A percentile compares a stretch with the other conserved stretches of the same genome.
These are phyloP conservation scores for Melanotaenia nigrans DNA, from an alignment of 2,797 vertebrate species.

Conservation along the genomic window DNA sequence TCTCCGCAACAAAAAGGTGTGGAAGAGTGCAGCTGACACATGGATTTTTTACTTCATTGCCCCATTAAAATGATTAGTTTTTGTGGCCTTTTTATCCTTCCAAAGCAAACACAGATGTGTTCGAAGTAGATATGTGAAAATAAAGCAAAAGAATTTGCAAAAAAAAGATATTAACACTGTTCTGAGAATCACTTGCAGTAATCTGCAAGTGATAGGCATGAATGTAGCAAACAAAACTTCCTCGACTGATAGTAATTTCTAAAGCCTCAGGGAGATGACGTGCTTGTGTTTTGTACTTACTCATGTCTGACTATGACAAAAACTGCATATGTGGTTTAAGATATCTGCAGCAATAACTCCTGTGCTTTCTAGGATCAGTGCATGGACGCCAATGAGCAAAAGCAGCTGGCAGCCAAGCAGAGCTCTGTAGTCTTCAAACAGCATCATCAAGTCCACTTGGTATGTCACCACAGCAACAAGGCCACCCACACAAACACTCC, in stretches of 20 bases:
- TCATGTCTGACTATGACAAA: background rate
- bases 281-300: background rate
- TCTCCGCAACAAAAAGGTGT: slow-evolving; percentile 92
- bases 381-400: slow-evolving; percentile 84
- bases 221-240: background rate
- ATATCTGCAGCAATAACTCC: background rate
- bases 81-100: background rate
- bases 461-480: slow-evolving; percentile 76
- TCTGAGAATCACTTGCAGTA: background rate
- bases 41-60: background rate
- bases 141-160: background rate
- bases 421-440: slow-evolving; percentile 79
- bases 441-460: slow-evolving; percentile 91
- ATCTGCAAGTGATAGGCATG: background rate
- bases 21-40: background rate
- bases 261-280: background rate
- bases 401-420: slow-evolving; percentile 80
- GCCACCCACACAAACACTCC: slow-evolving; percentile 24
- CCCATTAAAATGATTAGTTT: background rate
- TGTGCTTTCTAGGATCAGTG: slow-evolving; percentile 88
- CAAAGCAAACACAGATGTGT: background rate
- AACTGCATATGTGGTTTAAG: background rate
- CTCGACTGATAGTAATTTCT: background rate
- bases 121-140: background rate
- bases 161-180: background rate